phyloP scores from a whole-genome alignment of 2,888 invertebrate species.

The Agrotis clavis region DNA sequence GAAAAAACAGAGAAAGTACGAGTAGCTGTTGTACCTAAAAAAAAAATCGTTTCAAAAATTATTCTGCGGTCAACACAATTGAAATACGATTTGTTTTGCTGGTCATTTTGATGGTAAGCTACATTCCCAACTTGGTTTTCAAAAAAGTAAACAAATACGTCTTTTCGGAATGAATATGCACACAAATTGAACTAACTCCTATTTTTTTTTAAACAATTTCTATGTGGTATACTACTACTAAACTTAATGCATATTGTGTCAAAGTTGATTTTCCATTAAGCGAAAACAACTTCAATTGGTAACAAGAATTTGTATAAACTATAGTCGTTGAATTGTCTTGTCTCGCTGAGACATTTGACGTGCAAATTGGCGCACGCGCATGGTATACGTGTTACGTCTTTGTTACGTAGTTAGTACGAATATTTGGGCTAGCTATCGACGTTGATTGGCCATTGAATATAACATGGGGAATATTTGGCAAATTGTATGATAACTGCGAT shows the following conservation, averaged over 20 bases:
- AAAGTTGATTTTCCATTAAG: not conserved
- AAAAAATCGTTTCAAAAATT: not conserved
- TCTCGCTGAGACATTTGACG: conserved; percentile 22
- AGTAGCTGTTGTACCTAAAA: not conserved
- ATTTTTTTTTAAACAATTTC: too few relatives aligned
- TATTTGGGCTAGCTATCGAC: conserved; percentile 23
- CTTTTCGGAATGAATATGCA: too few relatives aligned
- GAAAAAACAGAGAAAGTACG: not conserved
- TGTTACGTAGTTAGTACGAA: conserved; percentile 35
- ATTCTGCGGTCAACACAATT: not conserved
- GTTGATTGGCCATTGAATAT: not conserved
- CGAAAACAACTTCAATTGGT: not conserved
- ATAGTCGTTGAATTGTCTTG: conserved; percentile 11
- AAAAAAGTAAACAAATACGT: not conserved
- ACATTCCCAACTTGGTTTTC: not conserved
- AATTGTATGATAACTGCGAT: not conserved
- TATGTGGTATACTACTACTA: not conserved
- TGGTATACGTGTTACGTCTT: conserved; percentile 25
- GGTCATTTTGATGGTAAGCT: not conserved
- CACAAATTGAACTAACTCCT: too few relatives aligned
- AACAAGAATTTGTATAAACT: not conserved
- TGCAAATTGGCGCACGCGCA: conserved; percentile 41
- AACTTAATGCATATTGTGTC: not conserved
- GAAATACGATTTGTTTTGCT: conserved; percentile 16
- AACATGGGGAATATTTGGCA: not conserved